Conservation (phyloP, 2,888 invertebrate species). For the Tiliacea aurago region DNA sequence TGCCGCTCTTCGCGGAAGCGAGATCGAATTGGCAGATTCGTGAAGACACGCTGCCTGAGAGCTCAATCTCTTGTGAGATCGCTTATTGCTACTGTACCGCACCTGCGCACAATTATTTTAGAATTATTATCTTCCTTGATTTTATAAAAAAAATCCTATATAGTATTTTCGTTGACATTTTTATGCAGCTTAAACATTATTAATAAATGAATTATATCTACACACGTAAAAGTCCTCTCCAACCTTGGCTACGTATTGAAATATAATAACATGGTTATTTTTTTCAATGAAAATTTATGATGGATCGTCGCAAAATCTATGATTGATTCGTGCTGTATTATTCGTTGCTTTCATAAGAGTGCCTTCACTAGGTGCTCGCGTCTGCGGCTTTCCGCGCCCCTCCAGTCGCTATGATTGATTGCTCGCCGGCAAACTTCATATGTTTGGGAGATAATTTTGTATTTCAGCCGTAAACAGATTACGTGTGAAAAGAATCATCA, state of each 20-base stretch:
- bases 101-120: slow-evolving; percentile 69
- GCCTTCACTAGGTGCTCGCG: slow-evolving; percentile 84
- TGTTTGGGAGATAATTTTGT: slow-evolving; percentile 90
- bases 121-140: slow-evolving; percentile 58
- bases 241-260: slow-evolving; percentile 64
- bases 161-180: background rate
- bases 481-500: slow-evolving; percentile 87
- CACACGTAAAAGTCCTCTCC: background rate
- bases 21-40: slow-evolving; percentile 81
- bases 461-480: slow-evolving; percentile 90
- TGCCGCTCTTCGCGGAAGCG: slow-evolving; percentile 82
- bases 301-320: slow-evolving; percentile 90
- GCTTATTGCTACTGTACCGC: slow-evolving; percentile 75
- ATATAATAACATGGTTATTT: slow-evolving; percentile 67
- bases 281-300: slow-evolving; percentile 88
- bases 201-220: background rate
- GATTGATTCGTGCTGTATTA: slow-evolving; percentile 90
- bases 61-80: slow-evolving; percentile 84
- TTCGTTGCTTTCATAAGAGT: slow-evolving; percentile 88
- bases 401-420: slow-evolving; percentile 87
- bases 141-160: background rate
- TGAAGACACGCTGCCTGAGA: slow-evolving; percentile 76
- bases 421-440: slow-evolving; percentile 88
- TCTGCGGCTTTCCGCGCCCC: slow-evolving; percentile 86
- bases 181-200: background rate